These are phyloP conservation scores for Onychomys arenicola DNA, from an alignment of 2,797 vertebrate species.

Conservation along the genomic window DNA sequence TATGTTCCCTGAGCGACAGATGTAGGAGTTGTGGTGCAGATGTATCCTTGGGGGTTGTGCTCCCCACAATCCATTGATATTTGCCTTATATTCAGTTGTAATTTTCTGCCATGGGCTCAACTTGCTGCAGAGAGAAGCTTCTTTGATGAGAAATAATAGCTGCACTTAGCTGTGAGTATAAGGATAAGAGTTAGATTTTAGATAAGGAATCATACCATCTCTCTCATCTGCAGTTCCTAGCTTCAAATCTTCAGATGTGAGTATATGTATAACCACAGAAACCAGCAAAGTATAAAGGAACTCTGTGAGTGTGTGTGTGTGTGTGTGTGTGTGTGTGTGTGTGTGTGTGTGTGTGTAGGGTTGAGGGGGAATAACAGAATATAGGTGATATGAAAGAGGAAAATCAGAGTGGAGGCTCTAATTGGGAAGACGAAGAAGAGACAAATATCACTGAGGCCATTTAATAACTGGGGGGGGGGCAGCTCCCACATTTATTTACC, in stretches of 20 bases:
- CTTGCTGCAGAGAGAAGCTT: not conserved
- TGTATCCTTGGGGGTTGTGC: not conserved
- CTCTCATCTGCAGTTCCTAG: not conserved
- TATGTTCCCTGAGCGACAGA: not conserved
- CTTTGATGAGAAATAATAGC: not conserved
- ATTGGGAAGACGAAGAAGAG: not conserved
- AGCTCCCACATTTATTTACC: too few species aligned
- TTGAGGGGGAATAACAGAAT: not conserved
- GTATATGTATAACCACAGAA: not conserved
- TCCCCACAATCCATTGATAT: not conserved
- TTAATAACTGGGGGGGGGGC: not conserved
- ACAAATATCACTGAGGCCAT: too few species aligned
- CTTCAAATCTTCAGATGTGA: not conserved
- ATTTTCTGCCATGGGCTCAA: not conserved
- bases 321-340: too few species aligned
- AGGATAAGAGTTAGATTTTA: not conserved
- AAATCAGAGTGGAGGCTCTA: not conserved
- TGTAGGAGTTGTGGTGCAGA: not conserved
- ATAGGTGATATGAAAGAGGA: not conserved
- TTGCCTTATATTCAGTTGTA: not conserved
- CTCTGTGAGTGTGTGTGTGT: too few species aligned
- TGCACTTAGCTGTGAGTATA: not conserved
- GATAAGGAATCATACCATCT: not conserved
- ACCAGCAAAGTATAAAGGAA: not conserved
- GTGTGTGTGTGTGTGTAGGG: too few species aligned